phyloP scores from a whole-genome alignment of 2,113 vertebrate genomes.

The human region GRCh38 chr4:106852501-106853000 shows the following conservation, averaged over 20 bases:
- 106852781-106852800: constrained; percentile 73
- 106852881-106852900: neutral
- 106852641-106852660: constrained; percentile 3
- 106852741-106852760: neutral
- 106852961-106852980: neutral
- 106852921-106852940: neutral
- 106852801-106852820: constrained; percentile 72
- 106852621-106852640: neutral
- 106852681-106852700: constrained; percentile 36
- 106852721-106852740: constrained; percentile 67
- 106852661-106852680: constrained; percentile 31
- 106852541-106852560: constrained; percentile 20
- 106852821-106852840: constrained; percentile 60
- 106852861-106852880: neutral
- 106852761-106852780: constrained; percentile 71
- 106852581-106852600: neutral
- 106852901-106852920: neutral
- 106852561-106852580: neutral
- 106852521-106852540: constrained; percentile 44
- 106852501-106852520: constrained; percentile 54
- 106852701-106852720: constrained; percentile 59
- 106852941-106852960: neutral
- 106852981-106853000: neutral
- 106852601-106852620: neutral
- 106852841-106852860: constrained; percentile 3